Percentiles rank a stretch among this genome's conserved stretches.
Conservation (phyloP, 1,140 invertebrate species). For the Megathymus violae region DNA sequence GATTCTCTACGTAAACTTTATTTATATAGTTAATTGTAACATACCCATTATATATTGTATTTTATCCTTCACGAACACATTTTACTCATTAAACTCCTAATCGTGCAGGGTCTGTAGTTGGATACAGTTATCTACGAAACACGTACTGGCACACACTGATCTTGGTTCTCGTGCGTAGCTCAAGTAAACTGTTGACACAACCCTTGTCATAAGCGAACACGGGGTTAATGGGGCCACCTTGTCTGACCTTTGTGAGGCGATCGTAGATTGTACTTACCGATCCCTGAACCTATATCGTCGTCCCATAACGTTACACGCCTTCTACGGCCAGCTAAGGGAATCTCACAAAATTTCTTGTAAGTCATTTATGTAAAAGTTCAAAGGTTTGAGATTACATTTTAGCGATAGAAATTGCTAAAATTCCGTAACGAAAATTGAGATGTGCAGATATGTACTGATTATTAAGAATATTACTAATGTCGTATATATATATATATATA, state of each 20-base stretch:
- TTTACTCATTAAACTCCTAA: no score
- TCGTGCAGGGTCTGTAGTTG: not conserved
- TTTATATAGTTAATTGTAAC: no score
- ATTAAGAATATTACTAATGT: no score
- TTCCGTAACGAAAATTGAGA: no score
- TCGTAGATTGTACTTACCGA: conserved; percentile 13
- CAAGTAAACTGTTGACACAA: conserved; percentile 12
- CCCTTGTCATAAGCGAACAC: conserved; percentile 13
- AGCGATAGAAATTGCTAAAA: no score
- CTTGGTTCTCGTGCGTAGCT: not conserved
- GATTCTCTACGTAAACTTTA: no score
- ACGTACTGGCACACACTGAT: not conserved
- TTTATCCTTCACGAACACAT: no score
- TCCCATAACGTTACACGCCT: not conserved
- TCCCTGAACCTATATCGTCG: conserved; percentile 4
- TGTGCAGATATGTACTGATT: no score
- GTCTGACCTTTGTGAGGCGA: conserved; percentile 9
- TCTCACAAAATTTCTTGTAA: not conserved
- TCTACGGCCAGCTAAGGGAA: not conserved
- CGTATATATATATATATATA: no score
- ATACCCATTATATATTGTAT: no score
- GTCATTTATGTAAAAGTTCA: not conserved
- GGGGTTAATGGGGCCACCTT: conserved; percentile 14
- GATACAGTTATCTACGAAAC: not conserved
- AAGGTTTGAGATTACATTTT: no score